Conservation (phyloP, 2,797 vertebrate genomes). For the Mastacembelus armatus region DNA sequence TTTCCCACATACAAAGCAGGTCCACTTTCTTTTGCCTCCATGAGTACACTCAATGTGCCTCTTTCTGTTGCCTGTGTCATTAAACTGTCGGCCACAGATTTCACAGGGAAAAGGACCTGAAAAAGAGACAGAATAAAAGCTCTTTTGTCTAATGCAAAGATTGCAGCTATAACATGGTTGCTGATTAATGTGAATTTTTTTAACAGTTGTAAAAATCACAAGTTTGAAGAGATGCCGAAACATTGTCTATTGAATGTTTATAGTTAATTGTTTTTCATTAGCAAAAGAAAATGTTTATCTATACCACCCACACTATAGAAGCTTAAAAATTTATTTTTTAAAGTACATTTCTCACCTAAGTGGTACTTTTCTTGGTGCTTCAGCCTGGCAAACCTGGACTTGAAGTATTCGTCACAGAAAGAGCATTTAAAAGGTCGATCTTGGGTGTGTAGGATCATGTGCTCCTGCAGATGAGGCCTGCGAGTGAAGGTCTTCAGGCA, state of each 20-base stretch:
- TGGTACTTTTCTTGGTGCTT: constrained; percentile 99
- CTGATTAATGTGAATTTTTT: background rate
- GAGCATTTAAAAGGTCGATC: constrained; percentile 97
- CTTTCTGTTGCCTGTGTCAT: constrained; percentile 96
- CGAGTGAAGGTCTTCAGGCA: constrained; percentile 97
- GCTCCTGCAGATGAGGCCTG: constrained; percentile 95
- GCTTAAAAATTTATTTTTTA: background rate
- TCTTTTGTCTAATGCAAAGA: background rate
- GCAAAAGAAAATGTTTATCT: background rate
- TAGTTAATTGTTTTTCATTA: background rate
- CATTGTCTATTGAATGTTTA: background rate
- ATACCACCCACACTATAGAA: no score
- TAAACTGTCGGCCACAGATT: constrained; percentile 98
- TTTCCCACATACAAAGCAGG: constrained; percentile 96
- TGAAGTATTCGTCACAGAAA: constrained; percentile 97
- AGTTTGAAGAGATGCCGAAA: background rate
- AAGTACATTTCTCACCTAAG: constrained; percentile 84
- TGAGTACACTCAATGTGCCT: constrained; percentile 98
- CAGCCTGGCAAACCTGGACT: constrained; percentile 94
- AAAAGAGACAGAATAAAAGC: constrained; percentile 1
- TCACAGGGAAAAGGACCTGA: constrained; percentile 97
- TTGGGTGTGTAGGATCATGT: constrained; percentile 98
- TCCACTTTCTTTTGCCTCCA: constrained; percentile 98
- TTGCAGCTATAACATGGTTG: background rate
- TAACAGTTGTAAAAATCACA: background rate